These are phyloP conservation scores for Anniella stebbinsi DNA, from an alignment of 2,797 vertebrate species.

Conservation along the genomic window DNA sequence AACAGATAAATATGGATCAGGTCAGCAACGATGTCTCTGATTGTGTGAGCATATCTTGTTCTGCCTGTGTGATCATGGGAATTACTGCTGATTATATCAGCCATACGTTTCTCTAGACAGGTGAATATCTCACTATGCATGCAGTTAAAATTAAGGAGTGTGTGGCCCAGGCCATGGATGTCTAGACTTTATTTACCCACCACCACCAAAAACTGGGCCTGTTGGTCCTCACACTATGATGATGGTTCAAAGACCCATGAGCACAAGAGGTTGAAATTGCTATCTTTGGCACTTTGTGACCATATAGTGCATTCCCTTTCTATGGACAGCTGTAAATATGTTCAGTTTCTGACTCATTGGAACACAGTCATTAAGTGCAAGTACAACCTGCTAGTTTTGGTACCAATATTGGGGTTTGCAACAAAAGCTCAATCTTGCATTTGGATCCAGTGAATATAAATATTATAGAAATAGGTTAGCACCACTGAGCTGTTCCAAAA, in stretches of 20 bases:
- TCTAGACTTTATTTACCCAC: not conserved
- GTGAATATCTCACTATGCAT: not conserved
- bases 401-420: not conserved
- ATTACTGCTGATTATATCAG: not conserved
- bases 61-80: not conserved
- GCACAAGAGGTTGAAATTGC: not conserved
- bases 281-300: not conserved
- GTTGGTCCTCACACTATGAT: not conserved
- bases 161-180: not conserved
- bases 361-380: not conserved
- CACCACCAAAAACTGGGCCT: not conserved
- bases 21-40: not conserved
- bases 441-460: not conserved
- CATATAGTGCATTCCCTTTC: not conserved
- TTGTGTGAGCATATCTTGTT: not conserved
- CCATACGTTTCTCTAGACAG: not conserved
- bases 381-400: not conserved
- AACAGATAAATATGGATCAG: not conserved
- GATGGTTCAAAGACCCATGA: not conserved
- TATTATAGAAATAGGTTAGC: not conserved
- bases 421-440: not conserved
- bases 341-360: not conserved
- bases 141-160: not conserved
- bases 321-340: not conserved
- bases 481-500: not conserved